Percentiles rank a stretch among this genome's conserved stretches.
phyloP scores from a whole-genome alignment of 1,140 invertebrate species.

The Chionoecetes opilio region DNA sequence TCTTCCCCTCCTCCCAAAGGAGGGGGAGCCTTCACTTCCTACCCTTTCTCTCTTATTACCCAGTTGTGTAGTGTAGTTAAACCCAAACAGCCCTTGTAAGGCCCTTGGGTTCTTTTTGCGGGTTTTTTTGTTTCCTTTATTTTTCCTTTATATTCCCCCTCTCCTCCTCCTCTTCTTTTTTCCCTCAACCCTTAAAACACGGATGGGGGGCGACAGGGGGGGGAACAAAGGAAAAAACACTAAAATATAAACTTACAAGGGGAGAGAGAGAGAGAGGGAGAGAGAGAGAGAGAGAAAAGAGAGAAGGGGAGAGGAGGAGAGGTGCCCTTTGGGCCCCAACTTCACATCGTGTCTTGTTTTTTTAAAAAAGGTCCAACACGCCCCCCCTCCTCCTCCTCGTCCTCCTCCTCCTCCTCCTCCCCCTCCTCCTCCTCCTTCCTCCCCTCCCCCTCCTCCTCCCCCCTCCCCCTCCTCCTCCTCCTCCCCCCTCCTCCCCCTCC shows the following conservation, averaged over 20 bases:
- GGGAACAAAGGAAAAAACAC: background rate
- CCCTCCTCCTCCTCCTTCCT: background rate
- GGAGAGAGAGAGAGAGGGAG: background rate
- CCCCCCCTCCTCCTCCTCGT: background rate
- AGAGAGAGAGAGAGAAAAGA: background rate
- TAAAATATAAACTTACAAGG: background rate
- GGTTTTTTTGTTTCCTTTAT: too few relatives aligned
- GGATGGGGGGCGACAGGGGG: background rate
- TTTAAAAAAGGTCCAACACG: background rate
- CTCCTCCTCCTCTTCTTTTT: slow-evolving; percentile 28
- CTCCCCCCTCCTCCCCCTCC: background rate
- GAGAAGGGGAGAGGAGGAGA: background rate
- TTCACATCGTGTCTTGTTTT: background rate
- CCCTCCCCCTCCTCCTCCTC: background rate
- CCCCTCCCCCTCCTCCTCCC: background rate
- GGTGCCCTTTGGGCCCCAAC: background rate
- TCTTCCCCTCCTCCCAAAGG: too few relatives aligned
- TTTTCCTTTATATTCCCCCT: too few relatives aligned
- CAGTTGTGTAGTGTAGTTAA: too few relatives aligned
- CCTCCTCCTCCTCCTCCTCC: background rate
- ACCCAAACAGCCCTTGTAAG: too few relatives aligned
- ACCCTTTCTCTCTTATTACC: too few relatives aligned
- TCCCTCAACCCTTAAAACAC: background rate
- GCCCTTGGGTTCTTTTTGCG: too few relatives aligned
- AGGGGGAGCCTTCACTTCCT: too few relatives aligned